A percentile compares a stretch with the other conserved stretches of the same genome.
phyloP scores from a whole-genome alignment of 2,888 invertebrate genomes.

The Gymnosoma rotundatum region DNA sequence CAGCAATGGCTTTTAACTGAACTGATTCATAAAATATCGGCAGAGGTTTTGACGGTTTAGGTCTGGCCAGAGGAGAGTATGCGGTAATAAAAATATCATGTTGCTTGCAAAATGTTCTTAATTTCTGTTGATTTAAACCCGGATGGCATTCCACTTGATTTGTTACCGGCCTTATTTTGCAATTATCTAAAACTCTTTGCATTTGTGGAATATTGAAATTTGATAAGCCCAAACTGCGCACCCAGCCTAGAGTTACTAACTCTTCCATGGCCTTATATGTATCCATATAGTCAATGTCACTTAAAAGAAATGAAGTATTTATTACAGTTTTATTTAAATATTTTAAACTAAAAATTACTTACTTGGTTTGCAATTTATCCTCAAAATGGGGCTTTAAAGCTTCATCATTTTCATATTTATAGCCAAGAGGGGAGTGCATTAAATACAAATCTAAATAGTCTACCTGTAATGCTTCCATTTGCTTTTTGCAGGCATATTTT shows the following conservation, averaged over 20 bases:
- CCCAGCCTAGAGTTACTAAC: constrained; percentile 86
- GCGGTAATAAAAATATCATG: constrained; percentile 86
- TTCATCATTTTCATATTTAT: constrained; percentile 80
- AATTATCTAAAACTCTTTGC: constrained; percentile 86
- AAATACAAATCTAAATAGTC: constrained; percentile 90
- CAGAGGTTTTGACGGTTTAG: constrained; percentile 80
- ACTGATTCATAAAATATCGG: constrained; percentile 83
- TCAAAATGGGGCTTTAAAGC: constrained; percentile 73
- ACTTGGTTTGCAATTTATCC: constrained; percentile 74
- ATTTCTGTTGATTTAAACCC: constrained; percentile 87
- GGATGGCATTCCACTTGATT: constrained; percentile 85
- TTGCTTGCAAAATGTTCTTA: constrained; percentile 87
- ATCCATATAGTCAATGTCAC: constrained; percentile 88
- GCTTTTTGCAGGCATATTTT: constrained; percentile 83
- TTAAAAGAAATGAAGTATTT: constrained; percentile 72
- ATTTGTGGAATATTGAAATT: constrained; percentile 92
- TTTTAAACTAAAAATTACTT: constrained; percentile 40
- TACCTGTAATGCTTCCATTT: constrained; percentile 85
- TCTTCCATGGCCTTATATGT: constrained; percentile 91
- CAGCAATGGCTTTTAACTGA: constrained; percentile 83
- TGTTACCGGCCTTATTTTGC: constrained; percentile 86
- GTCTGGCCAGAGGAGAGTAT: constrained; percentile 89
- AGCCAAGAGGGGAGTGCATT: constrained; percentile 91
- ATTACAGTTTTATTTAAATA: background rate
- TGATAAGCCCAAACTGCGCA: constrained; percentile 90